Evolutionary conservation across 2,797 vertebrate genomes (phyloP), one percentile per base, ranked within the genome.

Genomic region (Semaprochilodus insignis): DNA sequence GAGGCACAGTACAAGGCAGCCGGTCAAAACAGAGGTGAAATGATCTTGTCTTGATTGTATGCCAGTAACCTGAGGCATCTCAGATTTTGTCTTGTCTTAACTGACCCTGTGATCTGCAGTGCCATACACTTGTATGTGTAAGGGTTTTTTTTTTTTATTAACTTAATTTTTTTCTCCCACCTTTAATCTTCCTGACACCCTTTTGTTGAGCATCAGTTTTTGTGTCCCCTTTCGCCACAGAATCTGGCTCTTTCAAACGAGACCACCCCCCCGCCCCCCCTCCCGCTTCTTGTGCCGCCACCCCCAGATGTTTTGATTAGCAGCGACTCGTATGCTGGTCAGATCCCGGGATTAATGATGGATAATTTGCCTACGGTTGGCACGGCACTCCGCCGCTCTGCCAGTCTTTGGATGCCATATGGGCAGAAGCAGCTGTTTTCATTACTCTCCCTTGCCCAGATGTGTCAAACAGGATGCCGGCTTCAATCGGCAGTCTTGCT

Each of bases 361-460:
- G 97, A 97, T 99, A 98, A 99, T 99, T 98, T 99, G 97, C 97
- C 97, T 92, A 95, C 96, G 97, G 97, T 98, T 97, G 97, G 97
- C 96, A 94, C 94, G 91, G 93, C 93, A 91, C 94, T 94, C 94
- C 87, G 90, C 91, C 93, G 90, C 93, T 93, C 95, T 96, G 96
- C 96, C 98, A 99, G 97, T 95, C 96, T 97, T 97, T 91, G 90
- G 90, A 94, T 95, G 97, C 97, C 98, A 99, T 99, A 97, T 99
- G 98, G 98, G 95, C 95, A 92, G 95, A 98, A 98, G 97, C 98
- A 99, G 98, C 97, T 99, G 98, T 99, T 99, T 99, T 96, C 98
- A 99, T 99, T 98, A 98, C 97, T 99, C 97, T 97, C 96, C 95
- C 92, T 95, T 97, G 98, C 97, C 98, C 98, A 99, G 98, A 99